Evolutionary conservation across 2,888 invertebrate species (phyloP).

Genomic region (Bugulina stolonifera): DNA sequence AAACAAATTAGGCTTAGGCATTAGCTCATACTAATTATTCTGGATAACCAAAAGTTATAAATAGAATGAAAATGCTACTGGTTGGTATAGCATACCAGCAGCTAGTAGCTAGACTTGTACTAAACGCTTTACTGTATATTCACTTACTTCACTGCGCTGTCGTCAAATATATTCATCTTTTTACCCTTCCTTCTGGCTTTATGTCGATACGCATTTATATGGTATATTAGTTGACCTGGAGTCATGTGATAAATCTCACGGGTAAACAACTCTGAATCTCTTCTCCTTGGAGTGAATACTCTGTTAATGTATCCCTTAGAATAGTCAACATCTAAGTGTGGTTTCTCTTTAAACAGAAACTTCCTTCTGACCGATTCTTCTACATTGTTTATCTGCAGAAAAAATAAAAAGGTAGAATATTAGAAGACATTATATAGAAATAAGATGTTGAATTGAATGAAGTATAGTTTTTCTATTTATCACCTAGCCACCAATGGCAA

Average conservation of each 20-base stretch:
- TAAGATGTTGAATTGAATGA: too few species aligned
- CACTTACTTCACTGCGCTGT: slow-evolving; percentile 17
- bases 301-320: slow-evolving; percentile 14
- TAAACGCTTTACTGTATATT: too few species aligned
- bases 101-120: too few species aligned
- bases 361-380: slow-evolving; percentile 22
- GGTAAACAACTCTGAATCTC: slow-evolving; percentile 16
- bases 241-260: slow-evolving; percentile 8
- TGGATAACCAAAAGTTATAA: too few species aligned
- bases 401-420: neutral
- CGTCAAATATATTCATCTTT: slow-evolving; percentile 25
- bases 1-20: too few species aligned
- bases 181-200: slow-evolving; percentile 17
- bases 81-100: too few species aligned
- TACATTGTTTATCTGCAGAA: slow-evolving; percentile 18
- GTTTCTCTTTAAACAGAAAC: slow-evolving; percentile 27
- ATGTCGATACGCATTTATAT: slow-evolving; percentile 17
- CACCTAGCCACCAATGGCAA: too few species aligned
- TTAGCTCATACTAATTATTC: too few species aligned
- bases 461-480: too few species aligned
- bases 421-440: neutral
- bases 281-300: slow-evolving; percentile 8
- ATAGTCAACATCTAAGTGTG: slow-evolving; percentile 12
- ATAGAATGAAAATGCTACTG: too few species aligned
- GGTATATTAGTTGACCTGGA: slow-evolving; percentile 12